Evolutionary conservation across 2,113 vertebrate species (phyloP).

Genomic region (Eleginops maclovinus): DNA sequence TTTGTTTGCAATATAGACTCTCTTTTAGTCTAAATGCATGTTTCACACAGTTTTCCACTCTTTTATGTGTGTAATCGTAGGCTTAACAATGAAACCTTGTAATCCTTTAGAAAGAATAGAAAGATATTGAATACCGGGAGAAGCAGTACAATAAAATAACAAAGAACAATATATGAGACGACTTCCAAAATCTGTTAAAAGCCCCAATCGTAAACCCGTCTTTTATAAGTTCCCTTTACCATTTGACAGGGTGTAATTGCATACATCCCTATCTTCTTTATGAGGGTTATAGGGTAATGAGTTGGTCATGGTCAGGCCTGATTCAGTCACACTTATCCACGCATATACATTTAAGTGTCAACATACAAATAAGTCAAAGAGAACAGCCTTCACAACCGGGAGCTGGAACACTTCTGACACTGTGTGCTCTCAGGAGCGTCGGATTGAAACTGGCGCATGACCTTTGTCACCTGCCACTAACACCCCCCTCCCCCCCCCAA

Average conservation of each 20-base stretch:
- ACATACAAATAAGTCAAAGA: conserved; percentile 1
- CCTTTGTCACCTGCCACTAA: conserved; percentile 30
- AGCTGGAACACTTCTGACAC: background rate
- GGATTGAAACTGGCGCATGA: conserved; percentile 33
- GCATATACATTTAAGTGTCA: background rate
- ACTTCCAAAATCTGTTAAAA: background rate
- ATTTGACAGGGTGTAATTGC: background rate
- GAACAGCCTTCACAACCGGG: background rate
- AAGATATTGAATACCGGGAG: background rate
- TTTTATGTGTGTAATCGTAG: conserved; percentile 32
- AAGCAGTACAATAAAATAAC: background rate
- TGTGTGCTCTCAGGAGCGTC: conserved; percentile 25
- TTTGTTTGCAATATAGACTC: conserved; percentile 20
- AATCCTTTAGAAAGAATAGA: background rate
- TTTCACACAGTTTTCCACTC: conserved; percentile 16
- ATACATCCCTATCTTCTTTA: background rate
- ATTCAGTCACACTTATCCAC: background rate
- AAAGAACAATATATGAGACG: background rate
- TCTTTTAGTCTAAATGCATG: conserved; percentile 14
- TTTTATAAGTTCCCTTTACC: background rate
- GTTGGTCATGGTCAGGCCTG: background rate
- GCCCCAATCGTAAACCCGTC: background rate
- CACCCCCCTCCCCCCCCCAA: background rate
- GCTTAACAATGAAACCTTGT: conserved; percentile 19
- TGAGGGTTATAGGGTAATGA: background rate